Evolutionary conservation across 2,888 invertebrate genomes (phyloP).

Genomic region (Drosophila villosipedis): DNA sequence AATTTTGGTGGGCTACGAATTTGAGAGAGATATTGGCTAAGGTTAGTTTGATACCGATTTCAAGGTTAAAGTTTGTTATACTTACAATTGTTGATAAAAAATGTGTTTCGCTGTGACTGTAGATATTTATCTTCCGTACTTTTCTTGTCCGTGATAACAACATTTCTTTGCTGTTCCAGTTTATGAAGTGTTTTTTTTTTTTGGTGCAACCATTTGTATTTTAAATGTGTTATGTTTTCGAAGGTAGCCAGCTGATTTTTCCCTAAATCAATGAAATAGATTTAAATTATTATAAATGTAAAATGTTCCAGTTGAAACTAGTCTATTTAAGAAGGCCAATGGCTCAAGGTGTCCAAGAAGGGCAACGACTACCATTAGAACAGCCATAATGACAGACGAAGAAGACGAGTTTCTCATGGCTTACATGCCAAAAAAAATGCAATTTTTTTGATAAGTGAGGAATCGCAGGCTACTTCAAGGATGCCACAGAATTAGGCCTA

Average conservation of each 20-base stretch:
- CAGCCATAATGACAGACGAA: background rate
- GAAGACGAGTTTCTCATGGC: background rate
- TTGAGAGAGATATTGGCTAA: background rate
- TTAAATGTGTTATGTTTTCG: background rate
- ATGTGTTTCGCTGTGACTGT: background rate
- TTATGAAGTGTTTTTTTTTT: background rate
- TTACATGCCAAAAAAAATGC: too few relatives aligned
- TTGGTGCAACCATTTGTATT: background rate
- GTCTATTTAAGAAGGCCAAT: background rate
- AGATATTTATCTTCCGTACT: background rate
- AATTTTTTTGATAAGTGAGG: too few relatives aligned
- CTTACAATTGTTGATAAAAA: background rate
- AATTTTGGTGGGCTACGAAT: background rate
- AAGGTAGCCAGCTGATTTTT: background rate
- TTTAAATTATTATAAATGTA: background rate
- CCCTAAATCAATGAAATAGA: background rate
- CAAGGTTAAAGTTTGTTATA: background rate
- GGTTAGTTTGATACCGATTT: background rate
- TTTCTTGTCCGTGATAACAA: background rate
- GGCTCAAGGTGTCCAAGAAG: background rate
- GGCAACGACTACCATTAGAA: background rate
- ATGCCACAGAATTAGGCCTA: background rate
- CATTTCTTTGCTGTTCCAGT: background rate
- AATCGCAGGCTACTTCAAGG: too few relatives aligned
- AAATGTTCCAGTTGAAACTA: background rate